A percentile compares a stretch with the other conserved stretches of the same genome.
Evolutionary conservation across 2,888 invertebrate species (phyloP).

Genomic region (Aromia moschata): DNA sequence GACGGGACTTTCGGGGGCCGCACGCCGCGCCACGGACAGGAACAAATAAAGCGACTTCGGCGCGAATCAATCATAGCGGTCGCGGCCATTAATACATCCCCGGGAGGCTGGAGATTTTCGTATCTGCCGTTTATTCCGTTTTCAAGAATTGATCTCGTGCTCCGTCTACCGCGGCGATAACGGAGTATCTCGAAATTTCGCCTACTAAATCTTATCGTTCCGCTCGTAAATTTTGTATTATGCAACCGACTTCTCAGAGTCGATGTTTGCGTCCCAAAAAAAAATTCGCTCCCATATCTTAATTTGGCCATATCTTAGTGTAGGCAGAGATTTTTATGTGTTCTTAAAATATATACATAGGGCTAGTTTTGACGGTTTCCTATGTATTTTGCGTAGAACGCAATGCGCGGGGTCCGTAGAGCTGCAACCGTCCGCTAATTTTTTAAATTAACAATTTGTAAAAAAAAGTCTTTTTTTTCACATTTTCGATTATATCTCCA

Average conservation of each 20-base stretch:
- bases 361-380: too few relatives aligned
- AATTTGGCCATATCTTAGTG: not conserved
- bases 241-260: not conserved
- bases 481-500: too few relatives aligned
- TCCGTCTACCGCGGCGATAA: not conserved
- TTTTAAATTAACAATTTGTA: too few relatives aligned
- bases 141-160: slow-evolving; percentile 28
- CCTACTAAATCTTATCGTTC: not conserved
- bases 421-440: too few relatives aligned
- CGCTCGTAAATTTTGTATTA: not conserved
- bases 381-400: too few relatives aligned
- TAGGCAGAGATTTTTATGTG: not conserved
- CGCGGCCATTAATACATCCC: slow-evolving; percentile 44
- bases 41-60: slow-evolving; percentile 37
- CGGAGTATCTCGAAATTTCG: too few relatives aligned
- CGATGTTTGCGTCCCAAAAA: not conserved
- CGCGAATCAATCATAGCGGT: slow-evolving; percentile 46
- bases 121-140: slow-evolving; percentile 35
- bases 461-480: too few relatives aligned
- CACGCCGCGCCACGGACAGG: slow-evolving; percentile 30
- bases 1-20: slow-evolving; percentile 22
- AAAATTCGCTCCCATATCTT: not conserved
- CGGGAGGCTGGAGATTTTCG: slow-evolving; percentile 36
- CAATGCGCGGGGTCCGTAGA: too few relatives aligned
- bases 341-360: too few relatives aligned